Evolutionary conservation across 92 coral and sea anemone genomes (phyloP).

Genomic region (Epizoanthus illoricatus): DNA sequence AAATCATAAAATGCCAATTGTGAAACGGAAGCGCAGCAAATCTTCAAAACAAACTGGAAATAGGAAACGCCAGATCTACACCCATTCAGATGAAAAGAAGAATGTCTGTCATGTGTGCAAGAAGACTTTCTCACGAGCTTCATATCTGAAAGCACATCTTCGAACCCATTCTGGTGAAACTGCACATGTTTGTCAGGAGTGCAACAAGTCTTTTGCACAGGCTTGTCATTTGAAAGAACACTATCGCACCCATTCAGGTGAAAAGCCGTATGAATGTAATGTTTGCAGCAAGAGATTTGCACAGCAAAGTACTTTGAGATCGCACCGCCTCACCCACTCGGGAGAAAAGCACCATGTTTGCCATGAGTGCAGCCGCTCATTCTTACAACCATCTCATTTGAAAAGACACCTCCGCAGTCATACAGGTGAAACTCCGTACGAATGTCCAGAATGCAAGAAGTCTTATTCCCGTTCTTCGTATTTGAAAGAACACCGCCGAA

Average conservation of each 20-base stretch:
- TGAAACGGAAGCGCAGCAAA: background rate
- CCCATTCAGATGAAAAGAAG: background rate
- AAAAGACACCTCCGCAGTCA: background rate
- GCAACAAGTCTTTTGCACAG: constrained; percentile 1
- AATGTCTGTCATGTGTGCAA: background rate
- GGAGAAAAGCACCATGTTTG: background rate
- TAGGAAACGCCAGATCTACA: background rate
- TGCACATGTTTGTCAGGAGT: background rate
- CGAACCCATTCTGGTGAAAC: background rate
- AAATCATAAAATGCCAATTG: background rate
- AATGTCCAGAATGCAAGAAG: background rate
- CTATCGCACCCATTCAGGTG: background rate
- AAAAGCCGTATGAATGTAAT: background rate
- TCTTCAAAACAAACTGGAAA: background rate
- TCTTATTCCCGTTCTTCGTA: background rate
- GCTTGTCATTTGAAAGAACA: background rate
- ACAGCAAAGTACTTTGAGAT: background rate
- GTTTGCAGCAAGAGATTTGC: background rate
- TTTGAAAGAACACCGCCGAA: background rate
- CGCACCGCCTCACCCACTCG: background rate
- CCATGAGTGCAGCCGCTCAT: background rate
- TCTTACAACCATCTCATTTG: background rate
- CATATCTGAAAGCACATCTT: constrained; percentile 1
- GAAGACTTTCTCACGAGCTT: background rate
- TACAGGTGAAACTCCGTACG: background rate